Base-by-base conservation (phyloP, 1,140 invertebrate genomes). In the Telenomus remus region DNA sequence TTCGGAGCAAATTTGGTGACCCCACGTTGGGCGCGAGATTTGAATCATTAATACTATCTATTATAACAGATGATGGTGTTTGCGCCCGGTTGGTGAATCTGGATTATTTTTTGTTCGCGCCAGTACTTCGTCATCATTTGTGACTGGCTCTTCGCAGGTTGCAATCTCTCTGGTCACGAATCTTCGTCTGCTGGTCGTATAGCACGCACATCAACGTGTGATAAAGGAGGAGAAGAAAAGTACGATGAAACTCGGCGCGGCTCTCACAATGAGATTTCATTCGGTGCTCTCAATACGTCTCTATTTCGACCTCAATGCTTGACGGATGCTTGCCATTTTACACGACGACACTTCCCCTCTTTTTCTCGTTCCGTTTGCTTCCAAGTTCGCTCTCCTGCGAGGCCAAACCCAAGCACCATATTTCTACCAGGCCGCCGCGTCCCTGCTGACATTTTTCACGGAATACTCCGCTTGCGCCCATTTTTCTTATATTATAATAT, bases 301-400 rank as follows among this genome's bases (percentile, higher is more conserved):
- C 81, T 82, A 84, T 84, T 81, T 77, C 59, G 71, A 79, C 73
- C 78, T 83, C 80, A 82, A 84, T 84, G 79, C 78, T 81, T 83
- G 82, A 84, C 81, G 76, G 74, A 84, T 84, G 80, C 77, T 79
- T 71, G 71, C 80, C 79, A 82, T 82, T 84, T 81, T 80, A 75
- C 73, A 81, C 55, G 75, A 76, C 66, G 68, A 64, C 69, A 64
- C 54, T 64, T 76, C 57, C 53, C 16, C 6, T 16, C 14, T 68
- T 55, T 63, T 27, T 37, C 50, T 54, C 14, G 43, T 53, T 55
- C 12, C 61, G 13, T 35, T 54, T 15, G 4, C 35, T 9, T 37
- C 13, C 48, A 10, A 15, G 13, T 42, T n/a, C 2, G 4, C 27
- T 42, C 27, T 42, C 13, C 37, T 33, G 10, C n/a, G 7, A 7